Evolutionary conservation across 2,888 invertebrate species (phyloP).

Genomic region (Tanypteryx hageni): DNA sequence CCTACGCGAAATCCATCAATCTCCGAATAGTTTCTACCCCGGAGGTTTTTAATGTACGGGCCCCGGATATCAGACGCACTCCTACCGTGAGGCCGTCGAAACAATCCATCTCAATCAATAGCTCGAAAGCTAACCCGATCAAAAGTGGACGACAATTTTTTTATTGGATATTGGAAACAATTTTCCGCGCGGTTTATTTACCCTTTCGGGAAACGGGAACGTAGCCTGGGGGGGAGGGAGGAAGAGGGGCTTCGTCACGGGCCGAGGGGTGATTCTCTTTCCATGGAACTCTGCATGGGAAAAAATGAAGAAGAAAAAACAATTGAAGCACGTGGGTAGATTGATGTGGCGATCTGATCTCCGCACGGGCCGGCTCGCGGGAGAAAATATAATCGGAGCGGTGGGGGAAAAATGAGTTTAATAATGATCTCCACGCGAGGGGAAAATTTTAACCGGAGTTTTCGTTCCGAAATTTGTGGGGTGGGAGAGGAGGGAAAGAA

Average conservation of each 20-base stretch:
- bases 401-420: background rate
- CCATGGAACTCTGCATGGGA: background rate
- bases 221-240: too few relatives aligned
- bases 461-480: background rate
- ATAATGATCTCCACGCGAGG: background rate
- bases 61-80: too few relatives aligned
- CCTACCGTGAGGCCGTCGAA: background rate
- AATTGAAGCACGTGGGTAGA: background rate
- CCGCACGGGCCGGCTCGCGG: background rate
- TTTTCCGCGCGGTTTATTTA: background rate
- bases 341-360: background rate
- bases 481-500: background rate
- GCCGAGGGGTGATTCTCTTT: too few relatives aligned
- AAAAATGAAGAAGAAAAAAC: background rate
- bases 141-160: background rate
- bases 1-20: too few relatives aligned
- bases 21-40: too few relatives aligned
- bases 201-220: background rate
- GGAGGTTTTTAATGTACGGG: too few relatives aligned
- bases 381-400: background rate
- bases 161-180: background rate
- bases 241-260: too few relatives aligned
- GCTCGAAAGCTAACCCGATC: background rate
- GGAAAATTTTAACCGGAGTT: background rate
- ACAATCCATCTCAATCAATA: constrained; percentile 1